Base-by-base conservation (phyloP, 2,797 vertebrate genomes). In the Botia almorhae region DNA sequence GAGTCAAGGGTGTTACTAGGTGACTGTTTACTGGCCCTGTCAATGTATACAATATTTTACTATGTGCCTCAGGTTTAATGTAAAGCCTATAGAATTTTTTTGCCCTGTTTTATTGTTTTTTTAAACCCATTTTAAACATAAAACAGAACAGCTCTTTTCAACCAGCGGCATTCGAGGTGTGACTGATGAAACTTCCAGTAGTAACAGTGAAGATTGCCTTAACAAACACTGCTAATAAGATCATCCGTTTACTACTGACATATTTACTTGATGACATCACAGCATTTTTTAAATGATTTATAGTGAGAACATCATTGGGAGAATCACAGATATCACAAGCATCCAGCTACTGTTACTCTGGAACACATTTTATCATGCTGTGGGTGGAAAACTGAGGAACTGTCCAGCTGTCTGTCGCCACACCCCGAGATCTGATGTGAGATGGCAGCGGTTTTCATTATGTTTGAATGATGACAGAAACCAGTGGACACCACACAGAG, bases 341-440 rank as follows among this genome's bases (percentile, higher is more conserved):
- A 63, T 16, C 48, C 19, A 23, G n/a, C 17, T 46, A n/a, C 36
- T 58, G 23, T 21, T 33, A 4, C 8, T 68, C 5, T 10, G 4
- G 29, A 64, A 17, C 17, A 53, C 36, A 13, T 60, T 81, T 61
- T 2, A 67, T 58, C 36, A 61, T 48, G 48, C 19, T 74, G 14
- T 73, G 19, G 55, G 55, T 43, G 14, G 21, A 48, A 12, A 26
- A 46, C 11, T 56, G 1, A 50, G 55, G 26, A n/a, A 61, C 64
- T 72, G 36, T 55, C n/a, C 43, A 14, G 29, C 50, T 21, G 81
- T 26, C 76, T 67, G 68, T 60, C 77, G 80, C 82, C 84, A 83
- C 86, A 84, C 86, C 86, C 86, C 84, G 11, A 48, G 69, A 74
- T 68, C 72, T 85, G 80, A 63, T 69, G 61, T 82, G 80, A 63